Evolutionary conservation across 2,888 invertebrate genomes (phyloP), one percentile per base, ranked within the genome.

Genomic region (Ophion ellenae): DNA sequence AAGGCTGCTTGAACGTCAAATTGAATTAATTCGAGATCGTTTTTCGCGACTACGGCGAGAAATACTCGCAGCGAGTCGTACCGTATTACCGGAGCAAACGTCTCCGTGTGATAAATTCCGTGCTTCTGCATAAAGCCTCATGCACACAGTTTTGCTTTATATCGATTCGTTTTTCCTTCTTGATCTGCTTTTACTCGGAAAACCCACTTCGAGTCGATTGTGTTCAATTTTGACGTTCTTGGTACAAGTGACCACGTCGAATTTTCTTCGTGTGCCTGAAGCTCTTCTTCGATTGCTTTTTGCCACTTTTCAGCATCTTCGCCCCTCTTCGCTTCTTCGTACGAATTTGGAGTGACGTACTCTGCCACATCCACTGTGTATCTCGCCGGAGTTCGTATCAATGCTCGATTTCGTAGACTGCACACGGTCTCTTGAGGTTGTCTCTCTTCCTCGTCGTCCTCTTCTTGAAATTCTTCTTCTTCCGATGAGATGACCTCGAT

Each of bases 311-410:
- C 67, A 0, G 71, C 9, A 1, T 87, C 83, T 0, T 66, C 69
- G 2, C 83, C 61, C 0, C 73, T n/a, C 4, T 79, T n/a, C 2
- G 87, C 85, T 57, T 88, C 84, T 10, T 71, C 47, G 76, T 71
- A 87, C 5, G 86, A n/a, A 0, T 36, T 66, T 7, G 88, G 86
- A 17, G 7, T n/a, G 28, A 24, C 24, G 17, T 11, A 70, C 53
- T 70, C 70, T 2, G 17, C 70, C 17, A 61, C 71, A 53, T 80
- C 59, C 0, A 17, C 24, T 17, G 61, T 40, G 70, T 24, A 71
- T 7, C 80, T n/a, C 36, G 59, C 45, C 24, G 67, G 81, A n/a
- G 32, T 53, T 36, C 66, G 20, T 4, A 81, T 53, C 14, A 14
- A 28, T 5, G 14, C 11, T 10, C 80, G 71, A 47, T 80, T 45